Evolutionary conservation across 2,113 vertebrate genomes (phyloP), one percentile per base, ranked within the genome.

Genomic region (Gulo gulo): DNA sequence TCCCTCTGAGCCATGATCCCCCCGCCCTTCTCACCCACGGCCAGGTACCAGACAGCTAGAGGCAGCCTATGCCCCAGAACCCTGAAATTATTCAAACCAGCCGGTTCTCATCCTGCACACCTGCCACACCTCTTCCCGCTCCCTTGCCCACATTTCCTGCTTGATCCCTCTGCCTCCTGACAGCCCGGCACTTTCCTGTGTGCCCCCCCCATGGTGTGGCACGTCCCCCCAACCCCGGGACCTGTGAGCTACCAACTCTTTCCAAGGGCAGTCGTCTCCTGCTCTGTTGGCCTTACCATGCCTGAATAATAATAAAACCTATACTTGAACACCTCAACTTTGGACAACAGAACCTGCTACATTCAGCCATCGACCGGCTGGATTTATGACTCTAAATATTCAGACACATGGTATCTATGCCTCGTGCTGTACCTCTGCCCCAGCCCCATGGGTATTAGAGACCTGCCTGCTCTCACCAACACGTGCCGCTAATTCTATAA

Each of bases 351-450:
- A 52, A 81, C 39, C 2, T 4, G 39, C 18, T 45, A 9, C 24
- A 15, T 21, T 34, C 36, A 73, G 78, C 24, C 52, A n/a, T 2
- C 57, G 7, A 21, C 42, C 10, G 4, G 80, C 26, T 5, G 1
- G 52, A 93, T 16, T 45, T 47, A 73, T 11, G 36, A 47, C 29
- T 39, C 29, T 3, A 34, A 81, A 14, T 34, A 94, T 3, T 55
- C 39, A 69, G 24, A n/a, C 36, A 36, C 9, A 7, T 6, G 1
- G 14, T 8, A 6, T 0, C 29, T 23, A 20, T 0, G 15, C 34
- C 34, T 11, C 1, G 0, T 1, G 50, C 26, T 23, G 3, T 23
- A 2, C 20, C 42, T 84, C 2, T 21, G 36, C 39, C 26, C 15
- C 52, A 18, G 42, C 26, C 36, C 61, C 36, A 15, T 4, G 1